phyloP scores from a whole-genome alignment of 2,888 invertebrate species.

The Scaptomyza parva region DNA sequence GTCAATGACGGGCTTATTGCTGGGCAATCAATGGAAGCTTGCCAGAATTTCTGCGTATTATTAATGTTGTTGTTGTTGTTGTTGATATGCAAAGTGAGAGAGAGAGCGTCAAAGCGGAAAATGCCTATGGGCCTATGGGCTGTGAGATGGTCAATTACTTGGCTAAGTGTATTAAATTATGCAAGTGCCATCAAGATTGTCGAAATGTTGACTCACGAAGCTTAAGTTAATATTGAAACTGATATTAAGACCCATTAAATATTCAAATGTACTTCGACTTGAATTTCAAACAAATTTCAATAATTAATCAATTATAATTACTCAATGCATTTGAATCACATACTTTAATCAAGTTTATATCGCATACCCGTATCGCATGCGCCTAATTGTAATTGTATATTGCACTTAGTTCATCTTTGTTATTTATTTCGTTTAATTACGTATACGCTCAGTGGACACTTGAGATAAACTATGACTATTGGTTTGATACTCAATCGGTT shows the following conservation, averaged over 20 bases:
- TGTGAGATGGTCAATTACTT: slow-evolving; percentile 39
- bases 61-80: slow-evolving; percentile 11
- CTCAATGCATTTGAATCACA: background rate
- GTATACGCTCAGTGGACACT: slow-evolving; percentile 7
- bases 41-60: slow-evolving; percentile 32
- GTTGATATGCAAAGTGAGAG: slow-evolving; percentile 13
- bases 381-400: slow-evolving; percentile 14
- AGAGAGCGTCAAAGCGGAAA: background rate
- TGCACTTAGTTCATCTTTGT: background rate
- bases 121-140: slow-evolving; percentile 17
- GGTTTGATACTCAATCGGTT: slow-evolving; percentile 1
- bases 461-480: slow-evolving; percentile 2
- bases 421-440: slow-evolving; percentile 25
- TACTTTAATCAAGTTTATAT: background rate
- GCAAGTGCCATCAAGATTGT: slow-evolving; percentile 11
- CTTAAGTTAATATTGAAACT: slow-evolving; percentile 33
- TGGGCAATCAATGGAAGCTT: slow-evolving; percentile 39
- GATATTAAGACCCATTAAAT: slow-evolving; percentile 12
- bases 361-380: too few species aligned
- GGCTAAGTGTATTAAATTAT: slow-evolving; percentile 29
- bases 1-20: slow-evolving; percentile 4
- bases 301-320: background rate
- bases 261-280: slow-evolving; percentile 24
- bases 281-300: background rate
- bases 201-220: slow-evolving; percentile 27